These are phyloP conservation scores for Enteromius afrohamiltoni DNA, from an alignment of 2,797 vertebrate genomes.

Conservation along the genomic window DNA sequence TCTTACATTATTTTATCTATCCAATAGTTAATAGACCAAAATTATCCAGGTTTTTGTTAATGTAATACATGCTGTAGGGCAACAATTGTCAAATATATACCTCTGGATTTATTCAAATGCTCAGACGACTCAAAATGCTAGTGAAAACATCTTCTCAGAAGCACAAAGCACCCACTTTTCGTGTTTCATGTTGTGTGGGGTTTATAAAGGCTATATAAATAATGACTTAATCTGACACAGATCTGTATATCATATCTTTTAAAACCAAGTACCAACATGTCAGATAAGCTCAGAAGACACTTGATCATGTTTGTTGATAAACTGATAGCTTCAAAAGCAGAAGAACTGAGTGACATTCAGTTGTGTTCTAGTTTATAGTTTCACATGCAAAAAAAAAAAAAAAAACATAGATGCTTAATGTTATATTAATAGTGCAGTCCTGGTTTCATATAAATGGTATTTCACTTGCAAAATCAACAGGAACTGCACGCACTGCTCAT, in stretches of 20 bases:
- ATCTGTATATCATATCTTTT: neutral
- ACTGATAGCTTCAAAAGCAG: neutral
- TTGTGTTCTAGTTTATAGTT: neutral
- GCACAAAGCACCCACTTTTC: no score
- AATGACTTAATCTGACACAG: neutral
- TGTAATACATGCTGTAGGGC: no score
- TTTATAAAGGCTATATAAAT: no score
- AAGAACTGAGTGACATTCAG: neutral
- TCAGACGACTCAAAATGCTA: no score
- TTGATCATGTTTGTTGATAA: neutral
- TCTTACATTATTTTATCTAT: no score
- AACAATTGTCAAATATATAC: no score
- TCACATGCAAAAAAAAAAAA: no score
- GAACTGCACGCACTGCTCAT: neutral
- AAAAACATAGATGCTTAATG: neutral
- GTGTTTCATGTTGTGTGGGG: neutral
- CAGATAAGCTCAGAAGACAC: neutral
- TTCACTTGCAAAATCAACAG: conserved; percentile 16
- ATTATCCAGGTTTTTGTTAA: no score
- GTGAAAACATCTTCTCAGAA: no score
- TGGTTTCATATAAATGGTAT: conserved; percentile 1
- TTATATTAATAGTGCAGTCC: neutral
- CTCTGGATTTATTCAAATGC: no score
- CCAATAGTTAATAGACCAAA: no score
- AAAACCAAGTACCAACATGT: neutral